A percentile compares a stretch with the other conserved stretches of the same genome.
phyloP scores from a whole-genome alignment of 2,113 vertebrate genomes.

The Callopanchax toddi region DNA sequence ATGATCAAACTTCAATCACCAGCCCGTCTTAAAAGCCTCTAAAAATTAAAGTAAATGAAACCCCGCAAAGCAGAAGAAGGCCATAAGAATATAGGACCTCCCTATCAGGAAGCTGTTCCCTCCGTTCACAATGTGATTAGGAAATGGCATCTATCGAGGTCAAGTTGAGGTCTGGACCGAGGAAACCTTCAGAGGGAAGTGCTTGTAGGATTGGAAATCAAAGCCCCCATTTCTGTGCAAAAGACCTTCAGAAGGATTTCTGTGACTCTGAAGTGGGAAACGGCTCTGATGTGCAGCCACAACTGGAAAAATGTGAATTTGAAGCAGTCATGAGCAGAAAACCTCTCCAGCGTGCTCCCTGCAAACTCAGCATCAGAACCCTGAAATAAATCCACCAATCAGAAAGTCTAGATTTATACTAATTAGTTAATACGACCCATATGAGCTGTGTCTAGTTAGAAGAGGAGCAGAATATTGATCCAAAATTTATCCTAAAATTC shows the following conservation, averaged over 20 bases:
- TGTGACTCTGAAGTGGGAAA: background rate
- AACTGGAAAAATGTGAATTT: background rate
- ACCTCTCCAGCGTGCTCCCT: background rate
- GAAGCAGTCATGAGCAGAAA: background rate
- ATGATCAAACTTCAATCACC: background rate
- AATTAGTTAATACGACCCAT: no score
- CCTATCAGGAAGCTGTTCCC: background rate
- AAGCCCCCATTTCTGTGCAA: conserved; percentile 2
- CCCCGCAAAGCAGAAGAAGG: background rate
- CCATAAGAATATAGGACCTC: background rate
- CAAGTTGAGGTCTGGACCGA: conserved; percentile 4
- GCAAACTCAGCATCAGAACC: background rate
- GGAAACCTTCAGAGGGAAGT: background rate
- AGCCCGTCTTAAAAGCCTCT: background rate
- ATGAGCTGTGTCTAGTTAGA: no score
- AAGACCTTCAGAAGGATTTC: background rate
- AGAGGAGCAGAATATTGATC: background rate
- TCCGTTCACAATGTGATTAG: background rate
- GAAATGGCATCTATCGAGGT: background rate
- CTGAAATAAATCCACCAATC: background rate
- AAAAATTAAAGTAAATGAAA: background rate
- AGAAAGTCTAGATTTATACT: background rate
- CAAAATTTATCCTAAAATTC: background rate
- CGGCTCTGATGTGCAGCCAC: background rate
- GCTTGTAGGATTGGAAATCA: background rate